phyloP scores from a whole-genome alignment of 2,888 invertebrate genomes.

The Aethes cnicana region DNA sequence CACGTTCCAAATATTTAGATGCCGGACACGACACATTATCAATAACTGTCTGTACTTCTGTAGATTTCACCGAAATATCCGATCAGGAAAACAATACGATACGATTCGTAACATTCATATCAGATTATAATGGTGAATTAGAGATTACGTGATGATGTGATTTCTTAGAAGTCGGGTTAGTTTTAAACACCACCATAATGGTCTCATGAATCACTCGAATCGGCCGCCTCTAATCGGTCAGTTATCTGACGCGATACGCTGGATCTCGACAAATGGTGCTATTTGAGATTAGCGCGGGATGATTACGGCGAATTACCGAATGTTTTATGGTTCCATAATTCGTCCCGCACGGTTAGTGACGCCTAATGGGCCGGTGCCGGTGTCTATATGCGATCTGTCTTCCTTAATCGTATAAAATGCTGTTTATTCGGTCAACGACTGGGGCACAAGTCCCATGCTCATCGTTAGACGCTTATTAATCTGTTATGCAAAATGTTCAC shows the following conservation, averaged over 20 bases:
- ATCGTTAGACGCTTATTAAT: not conserved
- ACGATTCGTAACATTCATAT: not conserved
- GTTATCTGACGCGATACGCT: constrained; percentile 15
- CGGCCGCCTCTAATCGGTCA: constrained; percentile 14
- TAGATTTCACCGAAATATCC: constrained; percentile 12
- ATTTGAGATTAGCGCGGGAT: constrained; percentile 24
- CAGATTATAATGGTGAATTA: not conserved
- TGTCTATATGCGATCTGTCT: constrained; percentile 13
- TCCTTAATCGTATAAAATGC: constrained; percentile 14
- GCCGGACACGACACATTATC: constrained; percentile 16
- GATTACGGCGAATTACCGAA: constrained; percentile 24
- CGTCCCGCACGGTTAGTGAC: constrained; percentile 12
- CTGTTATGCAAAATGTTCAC: too few species aligned
- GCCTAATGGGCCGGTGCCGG: constrained; percentile 2
- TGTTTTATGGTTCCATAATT: constrained; percentile 22
- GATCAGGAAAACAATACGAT: not conserved
- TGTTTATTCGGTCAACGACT: constrained; percentile 5
- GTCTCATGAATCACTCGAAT: constrained; percentile 18
- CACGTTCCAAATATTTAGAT: constrained; percentile 22
- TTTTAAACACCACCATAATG: constrained; percentile 17
- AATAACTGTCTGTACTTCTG: constrained; percentile 12
- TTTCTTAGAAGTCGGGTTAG: constrained; percentile 8
- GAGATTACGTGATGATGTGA: constrained; percentile 1
- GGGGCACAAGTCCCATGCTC: not conserved
- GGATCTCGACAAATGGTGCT: constrained; percentile 25